A percentile compares a stretch with the other conserved stretches of the same genome.
Conservation (phyloP, 2,113 vertebrate genomes). For the Propithecus coquereli region DNA sequence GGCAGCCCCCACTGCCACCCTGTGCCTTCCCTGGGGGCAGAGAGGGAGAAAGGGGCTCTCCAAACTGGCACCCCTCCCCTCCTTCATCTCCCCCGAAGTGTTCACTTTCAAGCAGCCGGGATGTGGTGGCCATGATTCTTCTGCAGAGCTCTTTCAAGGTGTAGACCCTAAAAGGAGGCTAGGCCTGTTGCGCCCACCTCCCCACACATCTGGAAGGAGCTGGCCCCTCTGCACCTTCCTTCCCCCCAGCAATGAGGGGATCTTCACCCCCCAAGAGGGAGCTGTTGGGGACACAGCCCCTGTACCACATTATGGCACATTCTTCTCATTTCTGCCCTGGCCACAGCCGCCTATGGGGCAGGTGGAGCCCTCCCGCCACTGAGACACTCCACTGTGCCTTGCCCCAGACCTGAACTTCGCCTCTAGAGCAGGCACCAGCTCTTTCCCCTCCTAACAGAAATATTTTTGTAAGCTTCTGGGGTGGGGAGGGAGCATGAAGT, state of each 20-base stretch:
- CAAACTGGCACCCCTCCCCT: neutral
- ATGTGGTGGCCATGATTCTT: neutral
- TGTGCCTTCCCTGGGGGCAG: neutral
- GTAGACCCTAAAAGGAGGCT: neutral
- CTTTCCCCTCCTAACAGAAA: conserved; percentile 38
- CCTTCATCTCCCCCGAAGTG: neutral
- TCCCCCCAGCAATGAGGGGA: neutral
- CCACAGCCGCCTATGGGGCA: fast-evolving
- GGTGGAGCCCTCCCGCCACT: neutral
- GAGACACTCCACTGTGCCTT: conserved; percentile 74
- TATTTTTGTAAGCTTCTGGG: conserved; percentile 75
- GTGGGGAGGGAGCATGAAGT: conserved; percentile 71
- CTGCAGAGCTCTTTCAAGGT: neutral
- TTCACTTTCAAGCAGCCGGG: conserved; percentile 5
- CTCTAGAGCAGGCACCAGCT: neutral
- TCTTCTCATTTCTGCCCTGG: neutral
- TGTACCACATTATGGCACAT: fast-evolving
- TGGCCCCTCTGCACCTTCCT: neutral
- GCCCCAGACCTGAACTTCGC: conserved; percentile 43
- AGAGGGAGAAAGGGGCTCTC: neutral
- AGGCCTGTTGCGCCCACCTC: neutral
- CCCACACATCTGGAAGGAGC: neutral
- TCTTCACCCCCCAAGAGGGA: neutral
- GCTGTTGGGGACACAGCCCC: neutral
- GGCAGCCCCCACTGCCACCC: neutral